phyloP scores from a whole-genome alignment of 2,888 invertebrate species.

The Xestia sexstrigata region DNA sequence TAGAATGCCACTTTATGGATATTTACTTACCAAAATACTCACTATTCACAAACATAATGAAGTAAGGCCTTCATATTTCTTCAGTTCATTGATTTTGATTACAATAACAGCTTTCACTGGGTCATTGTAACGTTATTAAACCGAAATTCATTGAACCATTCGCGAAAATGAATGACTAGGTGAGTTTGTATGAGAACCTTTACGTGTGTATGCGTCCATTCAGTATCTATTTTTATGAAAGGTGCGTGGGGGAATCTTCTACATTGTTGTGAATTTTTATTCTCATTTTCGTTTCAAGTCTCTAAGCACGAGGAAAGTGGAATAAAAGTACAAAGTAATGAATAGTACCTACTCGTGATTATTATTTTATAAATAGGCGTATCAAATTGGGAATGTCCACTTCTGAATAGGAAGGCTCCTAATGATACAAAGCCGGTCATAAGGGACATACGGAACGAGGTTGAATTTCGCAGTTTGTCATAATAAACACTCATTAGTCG shows the following conservation, averaged over 20 bases:
- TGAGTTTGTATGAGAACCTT: constrained; percentile 10
- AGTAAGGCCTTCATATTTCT: constrained; percentile 63
- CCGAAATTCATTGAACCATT: constrained; percentile 23
- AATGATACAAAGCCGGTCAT: background rate
- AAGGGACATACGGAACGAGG: constrained; percentile 10
- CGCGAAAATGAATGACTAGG: constrained; percentile 23
- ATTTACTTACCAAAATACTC: constrained; percentile 65
- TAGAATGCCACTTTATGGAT: constrained; percentile 67
- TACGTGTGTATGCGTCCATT: constrained; percentile 30
- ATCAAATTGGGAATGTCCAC: background rate
- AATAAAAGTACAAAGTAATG: constrained; percentile 21
- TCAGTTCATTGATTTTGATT: constrained; percentile 53
- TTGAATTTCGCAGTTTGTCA: constrained; percentile 18
- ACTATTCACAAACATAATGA: constrained; percentile 71
- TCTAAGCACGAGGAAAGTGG: constrained; percentile 5
- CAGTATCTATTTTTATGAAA: constrained; percentile 26
- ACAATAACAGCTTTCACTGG: constrained; percentile 37
- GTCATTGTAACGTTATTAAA: constrained; percentile 24
- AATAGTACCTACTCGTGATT: background rate
- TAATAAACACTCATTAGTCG: constrained; percentile 19
- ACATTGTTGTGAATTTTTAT: constrained; percentile 47
- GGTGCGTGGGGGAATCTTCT: constrained; percentile 21
- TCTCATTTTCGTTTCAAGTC: constrained; percentile 25
- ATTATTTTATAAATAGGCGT: constrained; percentile 7
- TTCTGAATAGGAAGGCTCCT: background rate